Conservation (phyloP, 2,113 vertebrate species). For the Cynopterus brachyotis region DNA sequence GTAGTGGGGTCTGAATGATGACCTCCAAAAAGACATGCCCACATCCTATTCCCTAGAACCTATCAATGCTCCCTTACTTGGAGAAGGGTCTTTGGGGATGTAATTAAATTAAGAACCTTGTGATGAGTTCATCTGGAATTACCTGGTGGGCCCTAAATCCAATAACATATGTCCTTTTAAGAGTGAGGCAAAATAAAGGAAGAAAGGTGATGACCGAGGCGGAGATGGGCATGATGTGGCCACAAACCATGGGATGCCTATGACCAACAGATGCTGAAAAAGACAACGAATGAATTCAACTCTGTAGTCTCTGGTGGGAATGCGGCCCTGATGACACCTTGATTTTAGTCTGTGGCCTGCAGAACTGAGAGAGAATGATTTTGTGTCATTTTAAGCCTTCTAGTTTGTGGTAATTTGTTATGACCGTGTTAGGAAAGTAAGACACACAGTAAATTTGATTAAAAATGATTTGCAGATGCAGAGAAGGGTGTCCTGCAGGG, state of each 20-base stretch:
- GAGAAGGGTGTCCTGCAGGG: neutral
- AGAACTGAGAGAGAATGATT: neutral
- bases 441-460: neutral
- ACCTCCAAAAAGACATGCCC: neutral
- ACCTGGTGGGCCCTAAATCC: neutral
- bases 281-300: neutral
- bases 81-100: neutral
- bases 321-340: neutral
- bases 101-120: neutral
- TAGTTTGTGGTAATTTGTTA: neutral
- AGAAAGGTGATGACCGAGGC: no score
- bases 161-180: neutral
- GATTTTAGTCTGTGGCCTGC: neutral
- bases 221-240: neutral
- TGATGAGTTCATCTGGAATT: neutral
- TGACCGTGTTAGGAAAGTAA: neutral
- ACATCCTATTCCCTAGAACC: neutral
- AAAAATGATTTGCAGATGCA: neutral
- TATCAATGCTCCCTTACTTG: neutral
- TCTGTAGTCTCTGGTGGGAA: neutral
- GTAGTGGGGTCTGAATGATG: neutral
- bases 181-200: neutral
- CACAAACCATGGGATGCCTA: neutral
- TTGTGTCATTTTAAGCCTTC: neutral
- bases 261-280: neutral